These are phyloP conservation scores for Scaptomyza flava DNA, from an alignment of 2,888 invertebrate genomes.

Conservation along the genomic window DNA sequence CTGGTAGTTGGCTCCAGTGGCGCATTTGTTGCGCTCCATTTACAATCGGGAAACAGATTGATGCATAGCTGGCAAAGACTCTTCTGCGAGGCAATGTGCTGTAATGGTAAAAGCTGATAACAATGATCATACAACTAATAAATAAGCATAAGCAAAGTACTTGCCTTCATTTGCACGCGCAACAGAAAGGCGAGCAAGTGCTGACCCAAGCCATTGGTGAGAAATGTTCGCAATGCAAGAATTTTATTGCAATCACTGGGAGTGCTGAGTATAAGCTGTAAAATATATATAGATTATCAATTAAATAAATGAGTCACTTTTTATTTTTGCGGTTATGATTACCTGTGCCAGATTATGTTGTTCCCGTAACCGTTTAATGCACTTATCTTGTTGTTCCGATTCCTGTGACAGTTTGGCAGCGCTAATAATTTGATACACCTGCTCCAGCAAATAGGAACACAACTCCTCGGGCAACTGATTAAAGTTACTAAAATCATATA, in stretches of 20 bases:
- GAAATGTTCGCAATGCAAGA: conserved; percentile 81
- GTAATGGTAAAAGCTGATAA: conserved; percentile 25
- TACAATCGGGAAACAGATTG: conserved; percentile 83
- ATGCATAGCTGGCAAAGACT: conserved; percentile 82
- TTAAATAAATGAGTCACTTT: neutral
- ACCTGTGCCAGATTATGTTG: conserved; percentile 83
- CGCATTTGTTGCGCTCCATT: conserved; percentile 77
- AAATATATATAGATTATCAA: neutral
- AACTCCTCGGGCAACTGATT: conserved; percentile 82
- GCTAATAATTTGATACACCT: conserved; percentile 83
- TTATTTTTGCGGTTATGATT: neutral
- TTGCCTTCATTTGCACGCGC: conserved; percentile 81
- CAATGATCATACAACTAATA: neutral
- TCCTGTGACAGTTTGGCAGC: conserved; percentile 75
- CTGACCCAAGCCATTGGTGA: conserved; percentile 82
- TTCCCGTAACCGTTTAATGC: conserved; percentile 65
- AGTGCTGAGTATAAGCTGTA: conserved; percentile 80
- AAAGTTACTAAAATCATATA: conserved; percentile 69
- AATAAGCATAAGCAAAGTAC: neutral
- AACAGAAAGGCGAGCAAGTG: conserved; percentile 80
- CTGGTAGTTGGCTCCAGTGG: conserved; percentile 53
- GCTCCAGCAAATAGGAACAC: conserved; percentile 81
- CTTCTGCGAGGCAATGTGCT: conserved; percentile 83
- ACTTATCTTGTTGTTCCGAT: conserved; percentile 54
- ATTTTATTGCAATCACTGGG: conserved; percentile 83